Percentiles rank a stretch among this genome's conserved stretches.
These are phyloP conservation scores for Lordiphosa mommai DNA, from an alignment of 1,140 invertebrate genomes.

Conservation along the genomic window DNA sequence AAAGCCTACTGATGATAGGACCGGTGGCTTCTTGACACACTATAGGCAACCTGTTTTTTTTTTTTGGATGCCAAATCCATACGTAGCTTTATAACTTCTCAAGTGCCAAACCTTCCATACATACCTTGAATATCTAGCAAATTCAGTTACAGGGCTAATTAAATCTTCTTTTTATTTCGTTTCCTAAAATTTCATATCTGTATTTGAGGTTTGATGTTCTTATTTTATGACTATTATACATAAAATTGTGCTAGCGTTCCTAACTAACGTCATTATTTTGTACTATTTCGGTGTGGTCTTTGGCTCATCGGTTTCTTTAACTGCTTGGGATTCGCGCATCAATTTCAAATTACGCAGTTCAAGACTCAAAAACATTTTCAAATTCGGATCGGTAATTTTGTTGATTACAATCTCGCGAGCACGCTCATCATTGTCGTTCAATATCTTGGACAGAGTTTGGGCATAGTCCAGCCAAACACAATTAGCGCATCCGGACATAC, in stretches of 20 bases:
- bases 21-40: too few species aligned
- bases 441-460: slow-evolving; percentile 86
- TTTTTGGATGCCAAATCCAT: too few species aligned
- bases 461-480: slow-evolving; percentile 98
- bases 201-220: slow-evolving; percentile 41
- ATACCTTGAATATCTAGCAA: too few species aligned
- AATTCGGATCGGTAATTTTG: slow-evolving; percentile 89
- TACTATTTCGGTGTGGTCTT: slow-evolving; percentile 31
- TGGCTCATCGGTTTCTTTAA: slow-evolving; percentile 20
- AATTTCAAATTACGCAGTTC: slow-evolving; percentile 83
- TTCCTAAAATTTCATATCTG: slow-evolving; percentile 16
- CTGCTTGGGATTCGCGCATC: slow-evolving; percentile 14
- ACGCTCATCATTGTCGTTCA: slow-evolving; percentile 84
- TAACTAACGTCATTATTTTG: slow-evolving; percentile 10
- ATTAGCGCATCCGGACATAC: slow-evolving; percentile 95
- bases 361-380: slow-evolving; percentile 88
- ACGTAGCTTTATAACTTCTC: too few species aligned
- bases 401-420: slow-evolving; percentile 88
- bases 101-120: too few species aligned
- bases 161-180: neutral
- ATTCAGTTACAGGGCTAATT: too few species aligned
- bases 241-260: slow-evolving; percentile 36
- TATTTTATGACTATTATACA: slow-evolving; percentile 17
- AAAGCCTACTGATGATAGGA: too few species aligned
- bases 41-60: too few species aligned